Conservation (phyloP, 2,797 vertebrate species). For the Notolabrus celidotus region DNA sequence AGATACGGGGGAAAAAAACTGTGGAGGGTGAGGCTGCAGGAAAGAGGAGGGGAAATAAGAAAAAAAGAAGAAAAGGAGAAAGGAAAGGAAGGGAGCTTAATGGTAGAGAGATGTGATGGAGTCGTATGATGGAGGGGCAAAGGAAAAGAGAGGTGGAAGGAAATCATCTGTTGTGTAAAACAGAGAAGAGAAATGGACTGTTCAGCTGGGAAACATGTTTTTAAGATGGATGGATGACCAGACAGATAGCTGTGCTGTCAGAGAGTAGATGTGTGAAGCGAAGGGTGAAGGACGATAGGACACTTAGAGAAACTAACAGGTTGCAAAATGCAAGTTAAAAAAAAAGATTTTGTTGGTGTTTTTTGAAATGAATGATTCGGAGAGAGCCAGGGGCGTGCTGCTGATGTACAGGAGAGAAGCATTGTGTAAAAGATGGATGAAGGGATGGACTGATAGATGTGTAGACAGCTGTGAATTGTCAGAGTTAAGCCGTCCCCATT, state of each 20-base stretch:
- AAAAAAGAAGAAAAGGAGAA: constrained; percentile 14
- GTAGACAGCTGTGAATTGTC: constrained; percentile 65
- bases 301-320: constrained; percentile 6
- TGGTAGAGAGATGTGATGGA: constrained; percentile 33
- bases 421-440: constrained; percentile 70
- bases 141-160: constrained; percentile 24
- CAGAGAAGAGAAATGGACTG: constrained; percentile 53
- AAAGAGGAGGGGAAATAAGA: constrained; percentile 6
- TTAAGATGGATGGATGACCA: constrained; percentile 72
- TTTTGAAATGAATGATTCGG: constrained; percentile 35
- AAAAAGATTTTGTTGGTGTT: constrained; percentile 20
- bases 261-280: constrained; percentile 60
- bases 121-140: constrained; percentile 34
- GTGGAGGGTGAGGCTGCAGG: constrained; percentile 14
- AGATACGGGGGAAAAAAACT: constrained; percentile 9
- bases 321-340: constrained; percentile 18
- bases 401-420: constrained; percentile 27
- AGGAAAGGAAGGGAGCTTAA: constrained; percentile 43
- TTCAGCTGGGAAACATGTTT: constrained; percentile 51
- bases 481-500: constrained; percentile 63
- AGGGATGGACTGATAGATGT: constrained; percentile 63
- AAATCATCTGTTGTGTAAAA: constrained; percentile 40
- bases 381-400: constrained; percentile 2
- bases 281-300: constrained; percentile 64
- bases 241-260: constrained; percentile 64